Evolutionary conservation across 2,888 invertebrate genomes (phyloP).

Genomic region (Pristionchus maxplancki): DNA sequence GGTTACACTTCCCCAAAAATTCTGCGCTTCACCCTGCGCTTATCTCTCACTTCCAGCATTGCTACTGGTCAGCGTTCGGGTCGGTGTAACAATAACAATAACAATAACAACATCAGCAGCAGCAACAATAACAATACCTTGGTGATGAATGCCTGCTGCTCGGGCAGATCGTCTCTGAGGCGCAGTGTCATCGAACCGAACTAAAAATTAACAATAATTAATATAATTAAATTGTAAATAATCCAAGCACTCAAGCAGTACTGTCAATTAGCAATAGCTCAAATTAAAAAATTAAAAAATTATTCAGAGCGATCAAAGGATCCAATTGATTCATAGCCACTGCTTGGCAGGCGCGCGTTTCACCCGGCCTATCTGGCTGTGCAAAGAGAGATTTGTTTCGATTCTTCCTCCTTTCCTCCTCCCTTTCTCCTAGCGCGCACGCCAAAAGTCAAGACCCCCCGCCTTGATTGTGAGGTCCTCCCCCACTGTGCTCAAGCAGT

Average conservation of each 20-base stretch:
- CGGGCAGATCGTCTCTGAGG: constrained; percentile 40
- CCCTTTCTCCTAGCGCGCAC: neutral
- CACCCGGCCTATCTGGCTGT: neutral
- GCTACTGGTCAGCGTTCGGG: no score
- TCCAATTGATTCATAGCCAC: neutral
- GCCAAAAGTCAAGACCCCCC: no score
- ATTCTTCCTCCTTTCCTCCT: neutral
- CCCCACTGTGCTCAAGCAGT: no score
- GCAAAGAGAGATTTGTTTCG: neutral
- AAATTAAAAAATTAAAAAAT: neutral
- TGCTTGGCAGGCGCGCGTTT: neutral
- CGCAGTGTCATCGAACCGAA: constrained; percentile 37
- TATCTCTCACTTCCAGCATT: no score
- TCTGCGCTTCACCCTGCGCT: no score
- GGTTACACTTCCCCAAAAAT: no score
- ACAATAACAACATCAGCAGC: no score
- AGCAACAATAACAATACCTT: constrained; percentile 58
- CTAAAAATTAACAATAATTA: neutral
- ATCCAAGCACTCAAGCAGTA: neutral
- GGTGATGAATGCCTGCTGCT: constrained; percentile 58
- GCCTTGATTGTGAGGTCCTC: no score
- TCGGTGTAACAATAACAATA: no score
- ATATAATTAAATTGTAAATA: neutral
- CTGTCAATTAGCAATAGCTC: no score
- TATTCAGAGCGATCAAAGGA: neutral